phyloP scores from a whole-genome alignment of 1,140 invertebrate genomes.

The Drosophila parvula region DNA sequence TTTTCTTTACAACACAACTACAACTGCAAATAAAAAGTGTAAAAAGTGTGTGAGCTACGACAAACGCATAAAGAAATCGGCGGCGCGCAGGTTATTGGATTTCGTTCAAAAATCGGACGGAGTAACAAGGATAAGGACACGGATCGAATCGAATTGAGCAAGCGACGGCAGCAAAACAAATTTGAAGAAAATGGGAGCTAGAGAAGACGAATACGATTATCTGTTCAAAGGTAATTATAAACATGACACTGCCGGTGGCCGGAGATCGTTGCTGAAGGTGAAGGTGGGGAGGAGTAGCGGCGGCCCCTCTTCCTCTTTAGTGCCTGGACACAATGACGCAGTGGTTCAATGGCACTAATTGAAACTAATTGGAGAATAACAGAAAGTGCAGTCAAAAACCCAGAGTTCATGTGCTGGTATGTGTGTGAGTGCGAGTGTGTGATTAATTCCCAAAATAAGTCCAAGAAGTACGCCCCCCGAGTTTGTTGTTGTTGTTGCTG shows the following conservation, averaged over 20 bases:
- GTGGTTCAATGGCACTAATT: slow-evolving; percentile 73
- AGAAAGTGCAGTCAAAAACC: slow-evolving; percentile 51
- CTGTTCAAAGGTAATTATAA: slow-evolving; percentile 97
- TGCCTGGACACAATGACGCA: slow-evolving; percentile 53
- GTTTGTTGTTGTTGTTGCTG: slow-evolving; percentile 34
- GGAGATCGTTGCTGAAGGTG: slow-evolving; percentile 9
- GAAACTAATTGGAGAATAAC: slow-evolving; percentile 77
- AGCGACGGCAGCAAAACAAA: slow-evolving; percentile 53
- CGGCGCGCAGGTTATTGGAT: slow-evolving; percentile 78
- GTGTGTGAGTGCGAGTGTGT: slow-evolving; percentile 30
- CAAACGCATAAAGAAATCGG: slow-evolving; percentile 75
- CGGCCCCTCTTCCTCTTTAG: slow-evolving; percentile 6
- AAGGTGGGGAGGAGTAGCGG: slow-evolving; percentile 30
- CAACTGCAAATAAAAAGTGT: slow-evolving; percentile 77
- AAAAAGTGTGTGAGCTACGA: slow-evolving; percentile 73
- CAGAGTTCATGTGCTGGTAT: slow-evolving; percentile 37
- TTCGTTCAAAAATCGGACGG: slow-evolving; percentile 59
- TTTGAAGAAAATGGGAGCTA: slow-evolving; percentile 92
- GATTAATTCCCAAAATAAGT: slow-evolving; percentile 44
- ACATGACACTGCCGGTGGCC: slow-evolving; percentile 47
- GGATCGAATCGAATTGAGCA: slow-evolving; percentile 26
- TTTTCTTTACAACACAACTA: slow-evolving; percentile 73
- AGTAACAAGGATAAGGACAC: slow-evolving; percentile 26
- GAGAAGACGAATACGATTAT: slow-evolving; percentile 99
- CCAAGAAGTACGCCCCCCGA: slow-evolving; percentile 60